phyloP scores from a whole-genome alignment of 2,113 vertebrate species.

The Corythaixoides concolor region DNA sequence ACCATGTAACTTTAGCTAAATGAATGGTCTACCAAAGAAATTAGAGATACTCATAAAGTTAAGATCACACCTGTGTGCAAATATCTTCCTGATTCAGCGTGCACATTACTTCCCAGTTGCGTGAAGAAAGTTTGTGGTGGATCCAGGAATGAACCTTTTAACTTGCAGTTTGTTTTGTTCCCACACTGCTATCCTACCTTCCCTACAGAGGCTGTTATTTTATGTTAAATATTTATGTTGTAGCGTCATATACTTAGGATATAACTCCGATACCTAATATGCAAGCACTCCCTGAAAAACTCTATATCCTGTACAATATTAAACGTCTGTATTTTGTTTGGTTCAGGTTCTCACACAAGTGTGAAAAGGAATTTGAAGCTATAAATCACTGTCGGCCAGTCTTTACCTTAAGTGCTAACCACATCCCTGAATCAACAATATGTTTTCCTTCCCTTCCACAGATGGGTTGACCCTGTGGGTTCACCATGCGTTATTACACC shows the following conservation, averaged over 20 bases:
- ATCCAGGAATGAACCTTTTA: neutral
- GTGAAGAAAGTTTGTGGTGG: neutral
- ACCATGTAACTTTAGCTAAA: neutral
- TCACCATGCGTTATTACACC: slow-evolving; percentile 49
- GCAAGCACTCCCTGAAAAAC: slow-evolving; percentile 30
- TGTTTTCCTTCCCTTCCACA: slow-evolving; percentile 64
- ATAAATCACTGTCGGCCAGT: slow-evolving; percentile 60
- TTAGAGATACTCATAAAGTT: neutral
- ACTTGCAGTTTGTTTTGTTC: neutral
- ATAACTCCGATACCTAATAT: slow-evolving; percentile 28
- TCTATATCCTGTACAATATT: slow-evolving; percentile 63
- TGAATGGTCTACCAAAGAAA: neutral
- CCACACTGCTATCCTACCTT: neutral
- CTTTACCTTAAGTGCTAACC: slow-evolving; percentile 70
- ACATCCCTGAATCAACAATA: slow-evolving; percentile 70
- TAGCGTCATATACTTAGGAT: slow-evolving; percentile 5
- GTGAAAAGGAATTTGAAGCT: slow-evolving; percentile 68
- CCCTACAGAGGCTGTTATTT: neutral
- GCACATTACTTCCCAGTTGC: neutral
- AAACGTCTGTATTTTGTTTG: slow-evolving; percentile 66
- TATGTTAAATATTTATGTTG: slow-evolving; percentile 30
- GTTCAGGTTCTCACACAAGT: slow-evolving; percentile 62
- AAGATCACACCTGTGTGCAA: neutral
- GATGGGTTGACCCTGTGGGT: slow-evolving; percentile 35
- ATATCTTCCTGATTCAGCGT: neutral